Percentiles rank a stretch among this genome's conserved stretches.
Evolutionary conservation across 1,140 invertebrate species (phyloP).

Genomic region (Acromyrmex charruanus): DNA sequence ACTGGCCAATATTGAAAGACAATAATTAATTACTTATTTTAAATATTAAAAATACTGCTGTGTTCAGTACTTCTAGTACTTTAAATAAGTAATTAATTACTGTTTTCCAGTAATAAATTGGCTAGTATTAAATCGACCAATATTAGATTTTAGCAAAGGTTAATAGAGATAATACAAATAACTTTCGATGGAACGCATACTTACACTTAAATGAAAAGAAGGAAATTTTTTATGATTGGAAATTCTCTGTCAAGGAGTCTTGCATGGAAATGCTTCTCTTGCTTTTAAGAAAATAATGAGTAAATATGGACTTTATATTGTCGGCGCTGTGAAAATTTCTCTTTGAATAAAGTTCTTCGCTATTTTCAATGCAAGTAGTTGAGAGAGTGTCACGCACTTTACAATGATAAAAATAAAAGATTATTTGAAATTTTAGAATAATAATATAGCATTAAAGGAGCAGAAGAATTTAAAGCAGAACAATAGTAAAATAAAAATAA

Average conservation of each 20-base stretch:
- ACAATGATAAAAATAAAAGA: neutral
- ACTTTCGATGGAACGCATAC: neutral
- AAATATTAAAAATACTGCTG: too few relatives aligned
- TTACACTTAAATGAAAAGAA: slow-evolving; percentile 9
- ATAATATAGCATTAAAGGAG: neutral
- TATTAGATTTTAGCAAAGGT: too few relatives aligned
- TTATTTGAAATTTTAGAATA: slow-evolving; percentile 25
- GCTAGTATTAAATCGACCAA: too few relatives aligned
- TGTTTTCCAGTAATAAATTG: too few relatives aligned
- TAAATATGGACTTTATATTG: slow-evolving; percentile 42
- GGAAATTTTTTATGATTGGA: slow-evolving; percentile 49
- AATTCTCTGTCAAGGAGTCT: slow-evolving; percentile 10
- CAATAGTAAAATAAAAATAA: neutral
- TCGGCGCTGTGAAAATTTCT: slow-evolving; percentile 32
- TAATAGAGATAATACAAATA: neutral
- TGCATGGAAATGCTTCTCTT: slow-evolving; percentile 42
- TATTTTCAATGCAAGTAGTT: slow-evolving; percentile 30
- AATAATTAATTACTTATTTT: too few relatives aligned
- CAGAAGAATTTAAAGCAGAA: neutral
- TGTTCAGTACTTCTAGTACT: too few relatives aligned
- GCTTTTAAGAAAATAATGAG: slow-evolving; percentile 45
- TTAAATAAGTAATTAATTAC: too few relatives aligned
- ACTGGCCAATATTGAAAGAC: too few relatives aligned
- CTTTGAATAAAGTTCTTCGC: slow-evolving; percentile 17
- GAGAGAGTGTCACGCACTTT: neutral